These are phyloP conservation scores for Ophiodon elongatus DNA, from an alignment of 2,113 vertebrate species.

Conservation along the genomic window DNA sequence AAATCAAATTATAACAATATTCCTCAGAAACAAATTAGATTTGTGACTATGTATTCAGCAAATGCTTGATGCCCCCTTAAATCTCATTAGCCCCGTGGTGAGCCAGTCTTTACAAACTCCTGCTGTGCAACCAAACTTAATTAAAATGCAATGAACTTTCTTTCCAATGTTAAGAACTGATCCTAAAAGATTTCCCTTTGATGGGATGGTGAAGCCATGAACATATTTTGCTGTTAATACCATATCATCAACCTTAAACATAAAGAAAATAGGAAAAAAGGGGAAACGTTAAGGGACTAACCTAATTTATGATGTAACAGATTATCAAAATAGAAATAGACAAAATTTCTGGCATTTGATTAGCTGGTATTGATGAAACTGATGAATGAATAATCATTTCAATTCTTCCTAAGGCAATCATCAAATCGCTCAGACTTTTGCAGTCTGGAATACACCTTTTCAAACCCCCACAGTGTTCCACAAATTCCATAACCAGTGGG, in stretches of 20 bases:
- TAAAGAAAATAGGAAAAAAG: background rate
- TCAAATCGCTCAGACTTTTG: background rate
- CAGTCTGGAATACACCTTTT: slow-evolving; percentile 3
- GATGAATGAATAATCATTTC: background rate
- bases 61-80: background rate
- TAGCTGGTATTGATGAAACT: too few relatives aligned
- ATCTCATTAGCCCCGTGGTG: background rate
- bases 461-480: slow-evolving; percentile 20
- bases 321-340: background rate
- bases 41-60: background rate
- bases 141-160: background rate
- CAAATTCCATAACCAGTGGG: slow-evolving; percentile 57
- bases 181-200: background rate
- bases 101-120: background rate
- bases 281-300: background rate
- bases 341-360: background rate
- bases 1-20: background rate
- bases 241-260: background rate
- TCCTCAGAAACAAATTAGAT: too few relatives aligned
- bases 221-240: background rate
- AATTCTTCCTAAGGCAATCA: background rate
- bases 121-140: background rate
- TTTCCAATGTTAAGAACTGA: background rate
- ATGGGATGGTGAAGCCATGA: background rate
- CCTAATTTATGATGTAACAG: background rate